phyloP scores from a whole-genome alignment of 2,888 invertebrate genomes.

The Galerucella nymphaeae region DNA sequence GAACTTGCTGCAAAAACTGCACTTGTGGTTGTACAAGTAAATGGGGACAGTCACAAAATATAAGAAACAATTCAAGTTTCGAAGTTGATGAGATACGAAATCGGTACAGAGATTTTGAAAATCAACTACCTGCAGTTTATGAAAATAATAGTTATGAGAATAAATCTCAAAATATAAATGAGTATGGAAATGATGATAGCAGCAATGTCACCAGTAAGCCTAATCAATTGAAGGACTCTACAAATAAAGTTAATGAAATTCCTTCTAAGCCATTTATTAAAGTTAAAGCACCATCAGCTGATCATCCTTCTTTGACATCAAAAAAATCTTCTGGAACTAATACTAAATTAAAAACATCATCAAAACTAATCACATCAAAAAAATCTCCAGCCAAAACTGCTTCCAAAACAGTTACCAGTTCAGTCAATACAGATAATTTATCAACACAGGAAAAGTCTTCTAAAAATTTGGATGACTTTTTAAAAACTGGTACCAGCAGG shows the following conservation, averaged over 20 bases:
- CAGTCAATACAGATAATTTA: conserved; percentile 1
- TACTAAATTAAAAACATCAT: neutral
- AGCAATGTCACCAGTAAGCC: conserved; percentile 6
- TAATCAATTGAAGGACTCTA: neutral
- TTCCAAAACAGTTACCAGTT: neutral
- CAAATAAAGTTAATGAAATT: conserved; percentile 40
- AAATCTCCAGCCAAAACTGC: neutral
- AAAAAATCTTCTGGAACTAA: conserved; percentile 10
- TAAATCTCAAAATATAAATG: conserved; percentile 1
- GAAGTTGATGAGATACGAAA: neutral
- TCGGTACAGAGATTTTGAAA: neutral
- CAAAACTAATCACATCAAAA: conserved; percentile 1
- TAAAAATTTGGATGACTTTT: conserved; percentile 1
- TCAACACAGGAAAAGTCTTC: neutral
- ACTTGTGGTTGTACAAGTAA: conserved; percentile 28
- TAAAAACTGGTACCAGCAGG: conserved; percentile 2
- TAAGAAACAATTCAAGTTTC: neutral
- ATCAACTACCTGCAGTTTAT: neutral
- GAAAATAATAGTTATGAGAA: neutral
- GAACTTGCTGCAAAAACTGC: conserved; percentile 18
- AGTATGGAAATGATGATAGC: neutral
- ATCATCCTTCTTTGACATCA: neutral
- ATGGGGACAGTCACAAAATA: neutral
- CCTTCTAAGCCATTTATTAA: conserved; percentile 52
- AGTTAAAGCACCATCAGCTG: conserved; percentile 39